Conservation (phyloP, 2,797 vertebrate genomes). For the Bufotes viridis region DNA sequence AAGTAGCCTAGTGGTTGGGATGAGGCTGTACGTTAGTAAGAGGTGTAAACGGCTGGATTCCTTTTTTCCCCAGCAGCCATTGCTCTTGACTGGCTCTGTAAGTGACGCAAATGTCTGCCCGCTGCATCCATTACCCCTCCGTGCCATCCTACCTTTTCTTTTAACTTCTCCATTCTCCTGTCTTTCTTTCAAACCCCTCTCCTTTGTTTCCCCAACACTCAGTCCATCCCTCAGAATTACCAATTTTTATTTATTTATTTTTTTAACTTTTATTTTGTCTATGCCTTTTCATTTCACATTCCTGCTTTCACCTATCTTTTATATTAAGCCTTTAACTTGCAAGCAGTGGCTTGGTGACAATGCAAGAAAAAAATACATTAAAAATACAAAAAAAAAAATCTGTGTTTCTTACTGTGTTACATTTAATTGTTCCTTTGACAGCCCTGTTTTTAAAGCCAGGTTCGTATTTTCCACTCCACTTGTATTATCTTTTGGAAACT, state of each 20-base stretch:
- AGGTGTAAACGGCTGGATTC: slow-evolving; percentile 29
- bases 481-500: slow-evolving; percentile 99
- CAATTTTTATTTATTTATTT: slow-evolving; percentile 1
- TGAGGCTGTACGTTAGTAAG: slow-evolving; percentile 2
- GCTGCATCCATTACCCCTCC: slow-evolving; percentile 75
- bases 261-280: slow-evolving; percentile 45
- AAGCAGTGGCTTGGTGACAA: slow-evolving; percentile 87
- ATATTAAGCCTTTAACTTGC: slow-evolving; percentile 85
- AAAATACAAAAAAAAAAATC: slow-evolving; percentile 74
- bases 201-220: slow-evolving; percentile 23
- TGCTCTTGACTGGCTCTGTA: slow-evolving; percentile 81
- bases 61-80: slow-evolving; percentile 33
- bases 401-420: slow-evolving; percentile 99
- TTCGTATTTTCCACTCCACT: slow-evolving; percentile 99
- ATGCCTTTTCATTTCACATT: slow-evolving; percentile 40
- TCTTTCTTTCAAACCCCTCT: slow-evolving; percentile 70
- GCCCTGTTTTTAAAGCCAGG: slow-evolving; percentile 99
- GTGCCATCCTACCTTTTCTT: slow-evolving; percentile 68
- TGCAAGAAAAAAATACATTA: slow-evolving; percentile 73
- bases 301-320: slow-evolving; percentile 77
- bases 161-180: slow-evolving; percentile 71
- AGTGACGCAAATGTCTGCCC: slow-evolving; percentile 71
- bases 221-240: slow-evolving; percentile 31
- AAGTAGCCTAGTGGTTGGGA: not conserved
- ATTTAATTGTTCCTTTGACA: slow-evolving; percentile 99